Base-by-base conservation (phyloP, 2,113 vertebrate genomes). In the Odontophorus gujanensis region DNA sequence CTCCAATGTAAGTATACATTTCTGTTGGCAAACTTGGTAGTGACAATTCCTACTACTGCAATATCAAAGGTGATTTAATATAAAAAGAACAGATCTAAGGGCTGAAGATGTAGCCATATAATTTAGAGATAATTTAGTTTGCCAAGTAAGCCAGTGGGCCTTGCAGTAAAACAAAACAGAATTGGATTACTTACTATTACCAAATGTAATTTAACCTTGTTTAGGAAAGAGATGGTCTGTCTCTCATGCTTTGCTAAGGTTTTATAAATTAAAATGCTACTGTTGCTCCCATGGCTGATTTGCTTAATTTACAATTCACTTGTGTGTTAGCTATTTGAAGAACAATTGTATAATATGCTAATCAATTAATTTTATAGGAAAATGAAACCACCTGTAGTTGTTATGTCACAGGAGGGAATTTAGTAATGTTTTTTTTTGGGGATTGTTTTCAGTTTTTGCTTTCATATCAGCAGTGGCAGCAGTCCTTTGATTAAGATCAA, bases 401-500 rank as follows among this genome's bases (percentile, higher is more conserved):
- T 80, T 80, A 13, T 61, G 18, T 48, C 30, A 45, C 22, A 20
- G 28, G 6, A 48, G 30, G 16, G 16, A 25, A 6, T 53, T 8
- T 84, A 11, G 40, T 43, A 82, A 18, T 16, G 14, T 5, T 51
- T 84, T 79, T 90, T 57, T 86, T 68, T 18, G 40, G 80, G 57
- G 69, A 65, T 65, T 74, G 40, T 45, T 95, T 92, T 91, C 77
- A 68, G 1, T 16, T 78, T 26, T 26, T 85, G 43, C 67, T 91
- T 92, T 94, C 30, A 84, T 30, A 80, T 71, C 75, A 77, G 72
- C 72, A 74, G 59, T 77, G 59, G 47, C 85, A 89, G n/a, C 36
- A 67, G 76, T 69, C 30, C 79, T 95, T 97, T 94, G 87, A 91
- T 95, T 75, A 83, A 91, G 73, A 95, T 95, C 68, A 94, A 96